Conservation (phyloP, 2,888 invertebrate genomes). For the Latrodectus hesperus region DNA sequence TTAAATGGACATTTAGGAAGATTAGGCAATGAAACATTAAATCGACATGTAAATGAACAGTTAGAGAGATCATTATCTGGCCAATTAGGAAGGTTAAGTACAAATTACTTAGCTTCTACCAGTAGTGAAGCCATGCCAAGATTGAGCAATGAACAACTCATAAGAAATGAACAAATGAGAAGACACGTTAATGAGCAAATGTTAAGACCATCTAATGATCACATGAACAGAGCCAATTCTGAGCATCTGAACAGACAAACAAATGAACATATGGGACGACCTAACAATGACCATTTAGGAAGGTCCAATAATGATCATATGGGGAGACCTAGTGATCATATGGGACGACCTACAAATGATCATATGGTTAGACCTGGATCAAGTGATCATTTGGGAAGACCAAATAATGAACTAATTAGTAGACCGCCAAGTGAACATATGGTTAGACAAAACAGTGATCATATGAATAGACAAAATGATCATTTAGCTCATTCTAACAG, state of each 20-base stretch:
- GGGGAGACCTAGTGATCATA: conserved; percentile 36
- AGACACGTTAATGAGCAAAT: conserved; percentile 62
- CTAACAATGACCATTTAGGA: conserved; percentile 46
- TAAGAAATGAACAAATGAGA: conserved; percentile 60
- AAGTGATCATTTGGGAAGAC: conserved; percentile 58
- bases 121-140: conserved; percentile 45
- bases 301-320: conserved; percentile 56
- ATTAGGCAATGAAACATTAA: conserved; percentile 47
- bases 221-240: conserved; percentile 21
- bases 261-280: conserved; percentile 44
- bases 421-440: conserved; percentile 37
- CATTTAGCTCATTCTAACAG: conserved; percentile 34
- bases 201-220: conserved; percentile 44
- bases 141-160: conserved; percentile 53
- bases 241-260: conserved; percentile 44
- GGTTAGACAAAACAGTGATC: conserved; percentile 39
- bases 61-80: conserved; percentile 58
- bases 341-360: conserved; percentile 31
- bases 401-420: conserved; percentile 41
- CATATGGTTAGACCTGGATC: conserved; percentile 28
- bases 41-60: conserved; percentile 59
- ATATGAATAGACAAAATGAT: conserved; percentile 47
- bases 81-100: conserved; percentile 60
- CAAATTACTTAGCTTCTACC: conserved; percentile 53
- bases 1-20: conserved; percentile 63